phyloP scores from a whole-genome alignment of 2,888 invertebrate species.

The Philaethria dido region DNA sequence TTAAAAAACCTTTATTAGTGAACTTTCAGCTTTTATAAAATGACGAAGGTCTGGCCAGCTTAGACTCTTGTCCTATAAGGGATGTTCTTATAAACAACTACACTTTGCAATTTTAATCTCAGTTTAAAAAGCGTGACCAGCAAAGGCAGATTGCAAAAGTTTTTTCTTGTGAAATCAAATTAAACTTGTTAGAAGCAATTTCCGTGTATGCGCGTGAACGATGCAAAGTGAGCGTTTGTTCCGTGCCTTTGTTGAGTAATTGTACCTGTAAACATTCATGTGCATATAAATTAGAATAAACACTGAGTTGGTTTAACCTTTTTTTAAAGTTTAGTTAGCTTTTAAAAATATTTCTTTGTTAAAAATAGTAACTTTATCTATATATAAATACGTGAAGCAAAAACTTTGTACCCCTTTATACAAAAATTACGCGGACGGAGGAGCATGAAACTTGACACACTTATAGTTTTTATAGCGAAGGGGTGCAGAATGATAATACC shows the following conservation, averaged over 20 bases:
- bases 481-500: too few relatives aligned
- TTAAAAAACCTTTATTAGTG: too few relatives aligned
- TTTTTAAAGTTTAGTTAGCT: not conserved
- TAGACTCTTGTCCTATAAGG: too few relatives aligned
- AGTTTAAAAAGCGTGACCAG: constrained; percentile 65
- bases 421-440: too few relatives aligned
- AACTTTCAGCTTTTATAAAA: too few relatives aligned
- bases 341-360: not conserved
- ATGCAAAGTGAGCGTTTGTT: constrained; percentile 51
- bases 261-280: constrained; percentile 25
- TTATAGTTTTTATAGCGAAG: too few relatives aligned
- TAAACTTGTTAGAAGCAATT: constrained; percentile 81
- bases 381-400: too few relatives aligned
- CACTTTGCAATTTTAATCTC: constrained; percentile 68
- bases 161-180: constrained; percentile 79
- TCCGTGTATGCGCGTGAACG: constrained; percentile 60
- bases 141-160: constrained; percentile 81
- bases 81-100: constrained; percentile 56
- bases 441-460: too few relatives aligned
- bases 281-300: constrained; percentile 20
- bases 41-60: too few relatives aligned
- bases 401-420: too few relatives aligned
- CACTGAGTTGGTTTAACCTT: not conserved
- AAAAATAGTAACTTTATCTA: too few relatives aligned
- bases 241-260: constrained; percentile 32